Base-by-base conservation (phyloP, 2,888 invertebrate genomes). In the Cheilosia scutellata region DNA sequence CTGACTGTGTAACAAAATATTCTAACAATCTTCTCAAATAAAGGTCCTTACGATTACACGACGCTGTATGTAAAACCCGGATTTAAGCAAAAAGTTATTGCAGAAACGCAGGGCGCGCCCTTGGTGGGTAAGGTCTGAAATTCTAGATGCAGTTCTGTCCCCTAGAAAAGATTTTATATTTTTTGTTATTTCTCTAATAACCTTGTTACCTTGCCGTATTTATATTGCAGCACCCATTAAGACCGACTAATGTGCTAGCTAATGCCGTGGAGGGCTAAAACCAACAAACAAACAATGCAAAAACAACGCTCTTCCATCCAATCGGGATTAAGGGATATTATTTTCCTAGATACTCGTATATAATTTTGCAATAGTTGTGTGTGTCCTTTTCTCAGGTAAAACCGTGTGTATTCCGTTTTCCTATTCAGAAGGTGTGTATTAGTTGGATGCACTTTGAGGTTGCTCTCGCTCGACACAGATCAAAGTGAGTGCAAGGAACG, bases 21-120 rank as follows among this genome's bases (percentile, higher is more conserved):
- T 66, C 9, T 75, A 82, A 82, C 60, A 65, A 76, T 76, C 58
- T 65, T 76, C 51, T 44, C 5, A 68, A 62, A 40, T 16, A 16
- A 49, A 53, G 33, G 60, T 72, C 66, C 29, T 79, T 42, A 16
- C 7, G 20, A 42, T 57, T 31, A 13, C 9, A 40, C 11, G 27
- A 58, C 13, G 16, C 20, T 51, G n/a, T 29, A 44, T 53, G 16
- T 40, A 51, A 37, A 29, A 55, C 13, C 25, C 40, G 44, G 13
- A 47, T 33, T 62, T 16, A 31, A 49, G 40, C 57, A 53, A 7
- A 25, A 57, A 63, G 33, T 63, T 76, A 70, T 58, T 20, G 20
- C n/a, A 42, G 51, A 76, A 71, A 42, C 47, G 11, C 27, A 7
- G 4, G 9, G 37, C 3, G 11, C 37, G 47, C 31, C 49, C 37